A percentile compares a stretch with the other conserved stretches of the same genome.
phyloP scores from a whole-genome alignment of 2,888 invertebrate species.

The Aphidius colemani region DNA sequence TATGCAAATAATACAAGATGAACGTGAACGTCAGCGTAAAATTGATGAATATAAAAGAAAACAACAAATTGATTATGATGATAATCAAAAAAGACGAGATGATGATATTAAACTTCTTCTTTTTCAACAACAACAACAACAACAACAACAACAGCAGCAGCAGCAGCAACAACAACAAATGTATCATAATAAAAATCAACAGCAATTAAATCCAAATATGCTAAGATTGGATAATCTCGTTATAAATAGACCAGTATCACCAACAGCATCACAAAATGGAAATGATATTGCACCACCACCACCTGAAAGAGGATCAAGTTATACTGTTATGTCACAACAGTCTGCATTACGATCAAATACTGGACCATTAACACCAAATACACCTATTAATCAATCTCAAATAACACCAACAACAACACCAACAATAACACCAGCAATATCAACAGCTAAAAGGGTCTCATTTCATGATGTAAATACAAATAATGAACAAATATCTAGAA shows the following conservation, averaged over 20 bases:
- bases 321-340: slow-evolving; percentile 79
- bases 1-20: slow-evolving; percentile 43
- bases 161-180: slow-evolving; percentile 43
- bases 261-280: slow-evolving; percentile 51
- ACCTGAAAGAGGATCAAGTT: slow-evolving; percentile 88
- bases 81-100: slow-evolving; percentile 62
- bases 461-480: slow-evolving; percentile 69
- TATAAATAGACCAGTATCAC: slow-evolving; percentile 54
- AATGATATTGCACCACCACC: slow-evolving; percentile 67
- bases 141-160: too few species aligned
- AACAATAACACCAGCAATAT: slow-evolving; percentile 46
- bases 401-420: slow-evolving; percentile 47
- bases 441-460: slow-evolving; percentile 71
- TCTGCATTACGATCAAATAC: slow-evolving; percentile 60
- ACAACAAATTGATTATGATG: slow-evolving; percentile 62
- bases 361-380: slow-evolving; percentile 49
- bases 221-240: slow-evolving; percentile 56
- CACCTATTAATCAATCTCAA: slow-evolving; percentile 44
- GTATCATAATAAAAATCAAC: slow-evolving; percentile 43
- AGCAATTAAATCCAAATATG: slow-evolving; percentile 51
- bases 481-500: slow-evolving; percentile 42
- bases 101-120: slow-evolving; percentile 55
- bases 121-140: too few species aligned
- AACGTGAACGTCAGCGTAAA: slow-evolving; percentile 61
- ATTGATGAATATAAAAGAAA: slow-evolving; percentile 65